A percentile compares a stretch with the other conserved stretches of the same genome.
Evolutionary conservation across 2,888 invertebrate genomes (phyloP).

Genomic region (Melanargia galathea): DNA sequence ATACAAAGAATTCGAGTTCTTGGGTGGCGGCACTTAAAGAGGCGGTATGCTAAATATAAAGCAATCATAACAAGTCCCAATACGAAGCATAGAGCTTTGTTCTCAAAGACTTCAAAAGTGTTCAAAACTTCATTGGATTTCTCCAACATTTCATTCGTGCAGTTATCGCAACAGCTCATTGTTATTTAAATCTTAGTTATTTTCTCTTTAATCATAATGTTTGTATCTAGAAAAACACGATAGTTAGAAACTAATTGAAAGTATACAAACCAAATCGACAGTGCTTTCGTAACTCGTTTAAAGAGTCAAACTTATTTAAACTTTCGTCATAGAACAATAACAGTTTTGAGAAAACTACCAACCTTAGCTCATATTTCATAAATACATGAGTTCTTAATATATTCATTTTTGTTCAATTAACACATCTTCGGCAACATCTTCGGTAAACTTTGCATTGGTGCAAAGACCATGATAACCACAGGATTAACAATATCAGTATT

Average conservation of each 20-base stretch:
- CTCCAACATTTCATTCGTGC: constrained; percentile 47
- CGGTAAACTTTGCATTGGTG: constrained; percentile 48
- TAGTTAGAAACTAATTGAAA: not conserved
- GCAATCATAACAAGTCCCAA: constrained; percentile 47
- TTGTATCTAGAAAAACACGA: not conserved
- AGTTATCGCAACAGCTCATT: constrained; percentile 55
- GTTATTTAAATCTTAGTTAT: not conserved
- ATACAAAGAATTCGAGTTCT: constrained; percentile 43
- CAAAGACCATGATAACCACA: constrained; percentile 52
- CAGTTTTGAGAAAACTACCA: not conserved
- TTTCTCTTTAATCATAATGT: not conserved
- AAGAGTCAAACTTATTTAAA: not conserved
- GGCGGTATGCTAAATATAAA: constrained; percentile 49
- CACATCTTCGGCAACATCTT: constrained; percentile 36
- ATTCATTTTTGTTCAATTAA: constrained; percentile 4
- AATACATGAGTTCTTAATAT: not conserved
- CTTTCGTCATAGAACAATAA: not conserved
- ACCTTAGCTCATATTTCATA: not conserved
- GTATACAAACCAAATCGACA: not conserved
- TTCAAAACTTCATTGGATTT: constrained; percentile 36
- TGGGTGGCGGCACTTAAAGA: constrained; percentile 53
- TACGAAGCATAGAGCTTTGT: constrained; percentile 48
- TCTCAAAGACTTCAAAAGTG: constrained; percentile 43
- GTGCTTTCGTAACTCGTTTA: not conserved
- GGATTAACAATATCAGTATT: constrained; percentile 50